Conservation (phyloP, 2,888 invertebrate species). For the Fissipunctia ypsillon region DNA sequence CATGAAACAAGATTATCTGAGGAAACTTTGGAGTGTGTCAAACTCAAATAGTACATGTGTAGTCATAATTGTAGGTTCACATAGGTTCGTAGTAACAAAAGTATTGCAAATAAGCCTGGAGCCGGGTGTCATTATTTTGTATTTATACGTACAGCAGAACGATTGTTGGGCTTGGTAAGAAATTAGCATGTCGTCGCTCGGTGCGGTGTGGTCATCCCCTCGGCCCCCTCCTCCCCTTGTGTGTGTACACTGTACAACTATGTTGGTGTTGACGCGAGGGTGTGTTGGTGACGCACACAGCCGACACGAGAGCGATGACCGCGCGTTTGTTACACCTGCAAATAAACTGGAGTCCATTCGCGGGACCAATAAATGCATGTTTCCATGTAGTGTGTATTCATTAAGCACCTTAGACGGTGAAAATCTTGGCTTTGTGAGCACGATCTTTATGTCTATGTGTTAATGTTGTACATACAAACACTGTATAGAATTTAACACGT, state of each 20-base stretch:
- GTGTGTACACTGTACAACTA: slow-evolving; percentile 47
- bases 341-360: slow-evolving; percentile 82
- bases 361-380: slow-evolving; percentile 77
- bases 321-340: slow-evolving; percentile 87
- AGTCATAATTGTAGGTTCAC: slow-evolving; percentile 32
- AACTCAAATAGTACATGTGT: slow-evolving; percentile 23
- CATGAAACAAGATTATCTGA: slow-evolving; percentile 46
- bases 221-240: slow-evolving; percentile 15
- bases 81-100: slow-evolving; percentile 63
- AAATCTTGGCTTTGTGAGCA: slow-evolving; percentile 69
- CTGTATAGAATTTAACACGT: slow-evolving; percentile 53
- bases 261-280: slow-evolving; percentile 50
- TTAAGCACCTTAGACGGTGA: slow-evolving; percentile 75
- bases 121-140: slow-evolving; percentile 69
- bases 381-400: slow-evolving; percentile 76
- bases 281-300: slow-evolving; percentile 73
- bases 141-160: slow-evolving; percentile 66
- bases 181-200: slow-evolving; percentile 85
- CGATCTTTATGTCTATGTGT: slow-evolving; percentile 65
- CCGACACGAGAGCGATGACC: slow-evolving; percentile 83
- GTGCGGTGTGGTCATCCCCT: slow-evolving; percentile 72
- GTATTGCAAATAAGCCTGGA: slow-evolving; percentile 72
- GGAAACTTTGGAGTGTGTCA: slow-evolving; percentile 3
- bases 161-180: slow-evolving; percentile 79
- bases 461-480: slow-evolving; percentile 62